Evolutionary conservation across 2,888 invertebrate species (phyloP), one percentile per base, ranked within the genome.

Genomic region (Cartodere bifasciata): DNA sequence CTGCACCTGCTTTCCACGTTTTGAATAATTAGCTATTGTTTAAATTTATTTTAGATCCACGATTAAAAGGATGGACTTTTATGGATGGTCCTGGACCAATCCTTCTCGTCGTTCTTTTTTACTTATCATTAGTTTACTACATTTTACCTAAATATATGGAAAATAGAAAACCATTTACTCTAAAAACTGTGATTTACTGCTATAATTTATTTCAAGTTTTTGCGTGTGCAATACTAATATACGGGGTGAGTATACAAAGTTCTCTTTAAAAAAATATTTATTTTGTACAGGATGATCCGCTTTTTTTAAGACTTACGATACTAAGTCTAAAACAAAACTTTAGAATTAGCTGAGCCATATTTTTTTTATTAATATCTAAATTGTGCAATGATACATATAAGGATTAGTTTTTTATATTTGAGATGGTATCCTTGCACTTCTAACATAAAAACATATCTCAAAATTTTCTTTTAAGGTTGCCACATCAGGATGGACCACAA

Each of bases 191-290:
- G 16, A 74, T 90, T 41, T 68, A 75, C 35, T 62, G 69, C 45
- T 91, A 90, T 62, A 90, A 91, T 54, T 58, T 82, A n/a, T 52
- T 73, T 28, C 88, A 90, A 71, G 80, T 90, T 9, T 36, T 70
- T 2, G 65, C 76, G 15, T 82, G 80, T 41, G 61, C 65, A n/a
- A 59, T 67, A 37, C 64, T 78, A 22, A 73, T 78, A 48, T 69
- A 74, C 55, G 77, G 75, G 64, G 84, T 84, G 54, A 68, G 70
- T 62, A 5, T n/a, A n/a, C n/a, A n/a, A n/a, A n/a, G n/a, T n/a
- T n/a, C n/a, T n/a, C n/a, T n/a, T n/a, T n/a, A n/a, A n/a, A n/a
- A n/a, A n/a, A n/a, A n/a, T n/a, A n/a, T n/a, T n/a, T n/a, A n/a
- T n/a, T n/a, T n/a, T n/a, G n/a, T n/a, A n/a, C n/a, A n/a, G n/a